These are phyloP conservation scores for Beroe forskalii DNA, from an alignment of 37 sponge, comb jelly and placozoan species.

Conservation along the genomic window DNA sequence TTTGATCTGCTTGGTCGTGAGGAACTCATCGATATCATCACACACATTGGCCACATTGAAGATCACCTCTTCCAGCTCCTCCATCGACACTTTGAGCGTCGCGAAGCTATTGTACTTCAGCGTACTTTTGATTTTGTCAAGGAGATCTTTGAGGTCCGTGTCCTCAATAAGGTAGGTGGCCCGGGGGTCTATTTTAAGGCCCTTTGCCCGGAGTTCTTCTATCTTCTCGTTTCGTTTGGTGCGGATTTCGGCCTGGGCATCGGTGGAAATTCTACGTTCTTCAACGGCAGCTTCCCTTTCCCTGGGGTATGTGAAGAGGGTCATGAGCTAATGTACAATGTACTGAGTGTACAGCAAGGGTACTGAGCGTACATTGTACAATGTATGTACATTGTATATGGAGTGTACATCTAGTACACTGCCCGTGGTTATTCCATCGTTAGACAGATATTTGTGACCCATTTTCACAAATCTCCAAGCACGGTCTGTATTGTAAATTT, in stretches of 20 bases:
- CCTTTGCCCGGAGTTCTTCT: conserved; percentile 42
- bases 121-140: background rate
- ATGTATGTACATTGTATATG: background rate
- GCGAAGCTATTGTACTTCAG: conserved; percentile 56
- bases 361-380: background rate
- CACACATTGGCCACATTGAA: conserved; percentile 24
- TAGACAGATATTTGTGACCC: no score
- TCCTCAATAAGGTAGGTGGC: conserved; percentile 52
- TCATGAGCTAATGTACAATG: background rate
- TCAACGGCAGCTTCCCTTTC: conserved; percentile 14
- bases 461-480: no score
- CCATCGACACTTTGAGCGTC: conserved; percentile 11
- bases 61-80: conserved; percentile 36
- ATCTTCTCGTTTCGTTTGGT: conserved; percentile 36
- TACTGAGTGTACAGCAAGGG: background rate
- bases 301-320: background rate
- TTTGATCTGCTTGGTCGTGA: background rate
- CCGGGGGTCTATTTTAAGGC: conserved; percentile 1
- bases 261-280: conserved; percentile 13
- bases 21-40: conserved; percentile 42
- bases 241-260: conserved; percentile 11
- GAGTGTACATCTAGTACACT: no score
- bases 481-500: no score
- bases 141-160: background rate
- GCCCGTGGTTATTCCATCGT: no score